phyloP scores from a whole-genome alignment of 2,888 invertebrate genomes.

The Plebejus anna region DNA sequence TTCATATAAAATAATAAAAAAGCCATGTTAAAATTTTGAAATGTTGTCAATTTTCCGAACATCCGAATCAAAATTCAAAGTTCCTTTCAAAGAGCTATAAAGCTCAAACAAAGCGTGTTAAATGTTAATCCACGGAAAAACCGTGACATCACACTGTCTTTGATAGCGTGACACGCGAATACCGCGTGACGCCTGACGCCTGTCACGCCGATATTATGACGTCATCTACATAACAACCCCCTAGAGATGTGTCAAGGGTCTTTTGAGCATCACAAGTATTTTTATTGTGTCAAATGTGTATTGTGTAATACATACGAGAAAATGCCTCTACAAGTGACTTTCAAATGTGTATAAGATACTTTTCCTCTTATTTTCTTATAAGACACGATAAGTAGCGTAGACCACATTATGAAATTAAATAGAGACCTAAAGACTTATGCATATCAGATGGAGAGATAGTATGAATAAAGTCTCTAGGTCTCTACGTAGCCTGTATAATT shows the following conservation, averaged over 20 bases:
- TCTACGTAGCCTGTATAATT: too few species aligned
- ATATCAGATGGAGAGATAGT: too few species aligned
- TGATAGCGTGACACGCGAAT: constrained; percentile 58
- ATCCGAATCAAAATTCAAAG: not conserved
- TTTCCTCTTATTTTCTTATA: too few species aligned
- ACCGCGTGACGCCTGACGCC: constrained; percentile 33
- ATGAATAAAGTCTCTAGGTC: too few species aligned
- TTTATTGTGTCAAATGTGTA: not conserved
- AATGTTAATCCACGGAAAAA: constrained; percentile 49
- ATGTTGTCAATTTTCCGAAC: too few species aligned
- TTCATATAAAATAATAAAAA: too few species aligned
- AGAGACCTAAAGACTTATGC: too few species aligned
- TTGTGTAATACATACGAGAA: not conserved
- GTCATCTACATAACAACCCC: constrained; percentile 34
- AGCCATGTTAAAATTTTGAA: too few species aligned
- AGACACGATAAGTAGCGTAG: too few species aligned
- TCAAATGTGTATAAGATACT: not conserved
- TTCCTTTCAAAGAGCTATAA: constrained; percentile 17
- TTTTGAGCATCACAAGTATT: not conserved
- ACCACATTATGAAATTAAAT: too few species aligned
- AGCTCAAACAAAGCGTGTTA: constrained; percentile 38
- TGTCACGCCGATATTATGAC: constrained; percentile 27
- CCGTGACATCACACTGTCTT: constrained; percentile 61
- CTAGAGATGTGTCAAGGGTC: not conserved
- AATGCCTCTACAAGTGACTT: not conserved